A percentile compares a stretch with the other conserved stretches of the same genome.
These are phyloP conservation scores for Campylorhamphus procurvoides DNA, from an alignment of 2,113 vertebrate genomes.

Conservation along the genomic window DNA sequence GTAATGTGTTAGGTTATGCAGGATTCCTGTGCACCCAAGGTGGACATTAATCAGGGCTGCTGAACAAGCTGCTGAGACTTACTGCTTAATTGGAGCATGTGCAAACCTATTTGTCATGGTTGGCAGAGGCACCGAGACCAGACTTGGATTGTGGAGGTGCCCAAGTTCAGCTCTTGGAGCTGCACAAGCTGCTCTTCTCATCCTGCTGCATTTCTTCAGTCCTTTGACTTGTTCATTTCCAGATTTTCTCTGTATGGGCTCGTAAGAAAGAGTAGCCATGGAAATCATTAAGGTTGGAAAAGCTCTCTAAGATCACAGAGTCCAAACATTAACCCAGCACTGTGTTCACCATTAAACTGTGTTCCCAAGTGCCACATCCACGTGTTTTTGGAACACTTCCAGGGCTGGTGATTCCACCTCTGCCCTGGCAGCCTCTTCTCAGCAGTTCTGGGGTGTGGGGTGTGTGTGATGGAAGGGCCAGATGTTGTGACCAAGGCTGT, in stretches of 20 bases:
- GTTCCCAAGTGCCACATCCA: background rate
- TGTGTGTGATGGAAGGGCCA: fast-evolving
- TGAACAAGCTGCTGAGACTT: background rate
- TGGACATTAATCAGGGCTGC: background rate
- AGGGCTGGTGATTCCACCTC: background rate
- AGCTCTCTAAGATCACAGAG: fast-evolving
- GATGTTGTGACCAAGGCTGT: background rate
- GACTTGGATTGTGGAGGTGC: background rate
- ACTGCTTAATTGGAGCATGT: slow-evolving; percentile 17
- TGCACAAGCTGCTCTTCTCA: background rate
- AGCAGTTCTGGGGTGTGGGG: fast-evolving
- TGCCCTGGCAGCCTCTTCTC: background rate
- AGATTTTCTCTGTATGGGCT: fast-evolving
- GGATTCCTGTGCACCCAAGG: background rate
- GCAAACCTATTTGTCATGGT: slow-evolving; percentile 5
- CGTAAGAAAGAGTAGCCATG: fast-evolving
- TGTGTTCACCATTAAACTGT: fast-evolving
- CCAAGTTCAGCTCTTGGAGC: background rate
- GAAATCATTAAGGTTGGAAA: background rate
- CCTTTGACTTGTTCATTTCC: background rate
- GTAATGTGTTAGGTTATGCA: background rate
- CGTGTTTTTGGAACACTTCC: background rate
- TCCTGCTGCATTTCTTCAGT: background rate
- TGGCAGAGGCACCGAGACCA: background rate
- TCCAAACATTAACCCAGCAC: too few relatives aligned